Base-by-base conservation (phyloP, 2,797 vertebrate species). In the Oreortyx pictus region DNA sequence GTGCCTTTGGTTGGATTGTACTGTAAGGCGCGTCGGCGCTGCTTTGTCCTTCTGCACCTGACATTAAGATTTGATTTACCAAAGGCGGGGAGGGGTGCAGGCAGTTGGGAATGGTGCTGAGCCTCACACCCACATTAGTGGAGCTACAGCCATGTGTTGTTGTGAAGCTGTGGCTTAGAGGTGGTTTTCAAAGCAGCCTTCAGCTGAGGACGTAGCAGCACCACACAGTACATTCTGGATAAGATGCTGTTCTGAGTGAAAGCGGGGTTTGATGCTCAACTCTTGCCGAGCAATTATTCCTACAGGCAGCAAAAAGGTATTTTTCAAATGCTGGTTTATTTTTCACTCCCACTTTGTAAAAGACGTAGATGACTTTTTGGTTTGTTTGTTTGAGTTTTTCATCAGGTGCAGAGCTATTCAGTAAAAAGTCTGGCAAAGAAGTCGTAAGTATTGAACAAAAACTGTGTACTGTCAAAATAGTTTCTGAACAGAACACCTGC, bases 321-420 rank as follows among this genome's bases (percentile, higher is more conserved):
- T 87, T 92, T 88, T 82, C 41, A 78, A 81, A 64, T 61, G 25
- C 37, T 52, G 37, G 31, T 82, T 56, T 75, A 17, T 37, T 66
- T 88, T 78, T 81, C 54, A 19, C 17, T 71, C 43, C 76, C 31
- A 33, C 19, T 70, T 71, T 77, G 12, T 37, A 68, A 52, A 19
- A 54, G 31, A 56, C 25, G 24, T 14, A 77, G 75, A 22, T 91
- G 54, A 44, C n/a, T 74, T 74, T 65, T 62, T 19, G 9, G 7
- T 68, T 88, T 89, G 33, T 46, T 86, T 68, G 64, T 75, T 31
- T 47, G 35, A 70, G 54, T 25, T 89, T 88, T 89, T 92, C 59
- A 73, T 76, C 50, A 75, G 43, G 18, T 59, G 2, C 52, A 70
- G 68, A 75, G 31, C 39, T 75, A 41, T 22, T 1, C 5, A 20